Conservation (phyloP, 2,113 vertebrate species). For the Ranitomeya imitator region DNA sequence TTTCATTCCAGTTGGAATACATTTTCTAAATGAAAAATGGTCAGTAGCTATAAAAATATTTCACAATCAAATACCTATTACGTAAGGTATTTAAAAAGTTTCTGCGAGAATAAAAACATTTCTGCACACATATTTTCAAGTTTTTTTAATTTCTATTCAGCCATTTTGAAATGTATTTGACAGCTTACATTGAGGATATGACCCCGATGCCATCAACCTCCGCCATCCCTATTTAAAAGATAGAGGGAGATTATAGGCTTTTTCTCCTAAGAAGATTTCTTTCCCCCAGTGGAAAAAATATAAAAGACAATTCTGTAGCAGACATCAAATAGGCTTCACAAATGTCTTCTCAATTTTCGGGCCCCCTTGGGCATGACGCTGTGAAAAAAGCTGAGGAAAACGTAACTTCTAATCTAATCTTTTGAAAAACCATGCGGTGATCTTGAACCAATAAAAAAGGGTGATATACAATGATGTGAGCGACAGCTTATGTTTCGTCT, state of each 20-base stretch:
- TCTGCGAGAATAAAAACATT: not conserved
- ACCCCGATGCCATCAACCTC: conserved; percentile 78
- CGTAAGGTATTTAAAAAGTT: not conserved
- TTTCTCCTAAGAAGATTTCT: conserved; percentile 78
- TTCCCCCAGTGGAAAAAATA: conserved; percentile 73
- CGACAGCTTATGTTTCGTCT: conserved; percentile 71
- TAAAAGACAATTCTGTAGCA: conserved; percentile 77
- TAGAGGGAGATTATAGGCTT: conserved; percentile 81
- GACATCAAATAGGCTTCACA: conserved; percentile 79
- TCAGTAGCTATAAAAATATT: not conserved
- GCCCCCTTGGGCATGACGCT: conserved; percentile 69
- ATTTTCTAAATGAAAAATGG: not conserved
- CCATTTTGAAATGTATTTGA: conserved; percentile 83
- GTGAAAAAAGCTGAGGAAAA: conserved; percentile 66
- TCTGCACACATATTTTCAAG: conserved; percentile 2
- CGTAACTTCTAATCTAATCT: conserved; percentile 70
- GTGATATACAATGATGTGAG: conserved; percentile 71
- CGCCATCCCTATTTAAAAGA: conserved; percentile 83
- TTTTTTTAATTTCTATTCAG: conserved; percentile 74
- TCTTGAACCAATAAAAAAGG: conserved; percentile 70
- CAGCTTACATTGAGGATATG: conserved; percentile 87
- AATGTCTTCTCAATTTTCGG: conserved; percentile 77
- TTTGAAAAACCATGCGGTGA: conserved; percentile 74
- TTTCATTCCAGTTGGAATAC: not conserved
- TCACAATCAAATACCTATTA: not conserved